Conservation (phyloP, 2,888 invertebrate genomes). For the Cryptus armator region DNA sequence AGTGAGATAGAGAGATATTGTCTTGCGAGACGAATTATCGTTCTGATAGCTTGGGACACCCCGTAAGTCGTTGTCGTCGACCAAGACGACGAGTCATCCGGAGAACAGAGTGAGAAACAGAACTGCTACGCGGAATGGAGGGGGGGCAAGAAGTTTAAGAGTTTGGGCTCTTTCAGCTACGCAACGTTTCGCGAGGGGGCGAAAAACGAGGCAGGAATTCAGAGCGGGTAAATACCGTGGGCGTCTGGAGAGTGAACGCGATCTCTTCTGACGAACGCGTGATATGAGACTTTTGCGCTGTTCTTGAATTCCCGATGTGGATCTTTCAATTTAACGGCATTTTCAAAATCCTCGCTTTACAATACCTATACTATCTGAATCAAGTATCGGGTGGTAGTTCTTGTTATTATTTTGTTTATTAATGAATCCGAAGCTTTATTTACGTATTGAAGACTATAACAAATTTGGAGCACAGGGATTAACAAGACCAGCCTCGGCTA, state of each 20-base stretch:
- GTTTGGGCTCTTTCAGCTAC: constrained; percentile 76
- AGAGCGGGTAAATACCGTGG: constrained; percentile 81
- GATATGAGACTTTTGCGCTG: constrained; percentile 11
- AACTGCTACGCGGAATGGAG: constrained; percentile 3
- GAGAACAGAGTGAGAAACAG: constrained; percentile 55
- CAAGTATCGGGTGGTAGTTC: not conserved
- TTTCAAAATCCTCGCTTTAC: not conserved
- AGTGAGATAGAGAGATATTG: not conserved
- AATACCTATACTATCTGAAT: not conserved
- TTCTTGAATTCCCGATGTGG: not conserved
- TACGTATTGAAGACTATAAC: not conserved
- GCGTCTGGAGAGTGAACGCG: constrained; percentile 75
- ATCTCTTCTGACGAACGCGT: constrained; percentile 59
- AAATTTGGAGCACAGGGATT: too few relatives aligned
- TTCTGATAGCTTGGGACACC: constrained; percentile 51
- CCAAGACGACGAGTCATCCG: constrained; percentile 71
- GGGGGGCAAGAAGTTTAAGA: constrained; percentile 71
- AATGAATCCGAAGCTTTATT: not conserved
- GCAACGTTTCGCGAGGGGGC: constrained; percentile 80
- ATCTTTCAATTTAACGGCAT: not conserved
- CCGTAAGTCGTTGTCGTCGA: constrained; percentile 63
- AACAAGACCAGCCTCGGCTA: too few relatives aligned
- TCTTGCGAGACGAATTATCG: constrained; percentile 28
- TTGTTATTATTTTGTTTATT: not conserved
- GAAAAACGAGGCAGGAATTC: constrained; percentile 79